phyloP scores from a whole-genome alignment of 2,113 vertebrate genomes.

The Chaetura pelagica region DNA sequence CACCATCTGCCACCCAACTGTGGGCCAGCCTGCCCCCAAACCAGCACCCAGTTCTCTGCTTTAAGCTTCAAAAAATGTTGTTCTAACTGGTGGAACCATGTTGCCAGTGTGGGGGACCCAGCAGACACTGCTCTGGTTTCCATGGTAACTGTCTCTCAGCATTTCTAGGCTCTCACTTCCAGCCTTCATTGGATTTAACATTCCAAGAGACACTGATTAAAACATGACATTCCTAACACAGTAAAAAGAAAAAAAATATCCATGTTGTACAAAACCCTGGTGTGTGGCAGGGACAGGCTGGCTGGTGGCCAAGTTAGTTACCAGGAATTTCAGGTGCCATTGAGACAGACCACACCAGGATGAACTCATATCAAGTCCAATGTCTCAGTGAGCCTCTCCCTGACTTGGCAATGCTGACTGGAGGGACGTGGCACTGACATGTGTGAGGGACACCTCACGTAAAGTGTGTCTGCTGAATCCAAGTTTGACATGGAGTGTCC shows the following conservation, averaged over 20 bases:
- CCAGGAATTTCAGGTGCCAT: conserved; percentile 70
- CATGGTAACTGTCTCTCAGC: conserved; percentile 70
- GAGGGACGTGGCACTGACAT: background rate
- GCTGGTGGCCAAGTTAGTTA: conserved; percentile 79
- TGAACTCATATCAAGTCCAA: background rate
- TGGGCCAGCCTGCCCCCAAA: background rate
- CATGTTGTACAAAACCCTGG: conserved; percentile 72
- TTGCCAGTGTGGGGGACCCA: background rate
- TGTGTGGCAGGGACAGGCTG: conserved; percentile 63
- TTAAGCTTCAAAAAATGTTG: background rate
- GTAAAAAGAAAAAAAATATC: conserved; percentile 76
- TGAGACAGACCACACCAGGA: conserved; percentile 59
- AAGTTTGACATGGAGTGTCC: background rate
- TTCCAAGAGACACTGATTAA: conserved; percentile 81
- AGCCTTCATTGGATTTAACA: conserved; percentile 74
- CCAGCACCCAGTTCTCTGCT: background rate
- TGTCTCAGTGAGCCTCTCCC: background rate
- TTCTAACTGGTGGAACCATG: background rate
- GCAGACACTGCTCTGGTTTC: conserved; percentile 67
- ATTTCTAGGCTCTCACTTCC: conserved; percentile 74
- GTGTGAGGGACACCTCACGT: rapidly evolving
- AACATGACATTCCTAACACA: conserved; percentile 75
- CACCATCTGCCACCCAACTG: background rate
- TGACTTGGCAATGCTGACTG: background rate
- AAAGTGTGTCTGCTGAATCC: background rate